Evolutionary conservation across 2,113 vertebrate species (phyloP).

Genomic region (Diadophis punctatus): DNA sequence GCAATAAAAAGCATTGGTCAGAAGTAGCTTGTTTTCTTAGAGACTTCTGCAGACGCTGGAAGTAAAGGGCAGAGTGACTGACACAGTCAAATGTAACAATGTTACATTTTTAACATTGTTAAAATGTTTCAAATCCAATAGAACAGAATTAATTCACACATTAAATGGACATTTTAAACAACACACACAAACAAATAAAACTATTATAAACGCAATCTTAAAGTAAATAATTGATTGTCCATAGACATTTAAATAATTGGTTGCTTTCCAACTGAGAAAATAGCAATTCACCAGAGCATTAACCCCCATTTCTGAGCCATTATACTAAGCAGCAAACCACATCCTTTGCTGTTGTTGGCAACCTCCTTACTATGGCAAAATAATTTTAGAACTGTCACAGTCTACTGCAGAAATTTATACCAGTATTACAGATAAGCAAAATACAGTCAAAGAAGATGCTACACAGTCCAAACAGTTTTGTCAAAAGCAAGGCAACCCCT

Average conservation of each 20-base stretch:
- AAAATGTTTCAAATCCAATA: slow-evolving; percentile 13
- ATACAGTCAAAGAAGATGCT: fast-evolving
- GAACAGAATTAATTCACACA: neutral
- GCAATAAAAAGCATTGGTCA: slow-evolving; percentile 21
- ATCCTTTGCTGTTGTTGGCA: neutral
- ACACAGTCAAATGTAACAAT: no score
- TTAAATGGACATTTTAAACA: slow-evolving; percentile 8
- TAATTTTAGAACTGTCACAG: neutral
- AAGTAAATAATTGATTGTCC: neutral
- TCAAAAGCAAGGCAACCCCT: neutral
- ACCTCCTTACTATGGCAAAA: neutral
- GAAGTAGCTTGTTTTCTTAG: slow-evolving; percentile 21
- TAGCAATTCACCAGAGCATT: neutral
- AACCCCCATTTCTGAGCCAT: neutral
- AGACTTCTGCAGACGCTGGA: slow-evolving; percentile 14
- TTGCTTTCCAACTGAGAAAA: slow-evolving; percentile 18
- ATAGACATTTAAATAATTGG: neutral
- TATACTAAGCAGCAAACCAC: neutral
- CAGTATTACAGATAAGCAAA: neutral
- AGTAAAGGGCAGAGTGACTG: neutral
- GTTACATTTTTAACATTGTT: no score
- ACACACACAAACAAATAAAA: slow-evolving; percentile 9
- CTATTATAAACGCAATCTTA: neutral
- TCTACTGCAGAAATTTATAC: neutral
- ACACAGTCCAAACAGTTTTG: neutral